Base-by-base conservation (phyloP, 1,140 invertebrate genomes). In the Lutraria rhynchaena region DNA sequence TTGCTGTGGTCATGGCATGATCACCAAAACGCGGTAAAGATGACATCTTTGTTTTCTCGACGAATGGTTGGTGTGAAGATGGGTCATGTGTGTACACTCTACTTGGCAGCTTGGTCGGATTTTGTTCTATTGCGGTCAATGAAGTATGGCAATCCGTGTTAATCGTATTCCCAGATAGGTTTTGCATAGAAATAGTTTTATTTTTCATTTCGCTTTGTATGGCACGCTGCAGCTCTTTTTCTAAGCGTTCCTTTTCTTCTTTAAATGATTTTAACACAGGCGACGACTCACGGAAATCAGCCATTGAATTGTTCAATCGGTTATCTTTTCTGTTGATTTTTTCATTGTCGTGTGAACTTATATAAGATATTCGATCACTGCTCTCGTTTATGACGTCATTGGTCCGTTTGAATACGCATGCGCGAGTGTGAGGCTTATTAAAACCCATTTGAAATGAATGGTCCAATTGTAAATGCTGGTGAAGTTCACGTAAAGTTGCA, bases 191-290 rank as follows among this genome's bases (percentile, higher is more conserved):
- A 27, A 24, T 3, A 22, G 76, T 49, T 61, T 86, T 86, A 49
- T 89, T 86, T 46, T 77, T 86, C 27, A 83, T 76, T 78, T 90
- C 89, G 19, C 65, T 65, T 53, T 86, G 74, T 77, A 87, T 90
- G 31, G 85, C 85, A 29, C 46, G 76, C 61, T 83, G 69, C 11
- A 90, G 24, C 11, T 83, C 49, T n/a, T 83, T 83, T 49, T 90
- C 89, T 11, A 90, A 81, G 49, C 67, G 76, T 46, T 80, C 78
- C 0, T 82, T 80, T 57, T 90, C 88, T 44, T 86, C 81, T 31
- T 82, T 85, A 44, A 86, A 87, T 15, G 73, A 75, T 22, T 87
- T 76, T 2, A 88, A 55, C 22, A 88, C 49, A 19, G 89, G 85
- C 5, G 87, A 89, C 1, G 63, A 69, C 31, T 78, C 75, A 13